These are phyloP conservation scores for Augochlora pura DNA, from an alignment of 1,140 invertebrate genomes.

Conservation along the genomic window DNA sequence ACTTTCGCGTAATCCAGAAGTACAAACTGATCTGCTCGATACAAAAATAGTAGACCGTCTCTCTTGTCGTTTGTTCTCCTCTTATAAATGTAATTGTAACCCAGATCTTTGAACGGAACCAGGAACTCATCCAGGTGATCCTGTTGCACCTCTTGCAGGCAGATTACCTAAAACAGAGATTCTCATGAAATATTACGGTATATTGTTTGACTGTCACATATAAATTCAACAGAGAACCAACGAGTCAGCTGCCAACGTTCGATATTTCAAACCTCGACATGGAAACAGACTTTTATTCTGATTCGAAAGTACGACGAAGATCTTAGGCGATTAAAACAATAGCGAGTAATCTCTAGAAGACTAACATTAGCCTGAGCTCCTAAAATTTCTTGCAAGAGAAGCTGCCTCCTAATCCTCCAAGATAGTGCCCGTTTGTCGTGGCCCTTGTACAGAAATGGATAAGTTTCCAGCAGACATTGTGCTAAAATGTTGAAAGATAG, in stretches of 20 bases:
- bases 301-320: too few species aligned
- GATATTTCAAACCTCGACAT: too few species aligned
- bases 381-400: conserved; percentile 87
- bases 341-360: conserved; percentile 6
- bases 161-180: conserved; percentile 84
- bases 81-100: conserved; percentile 78
- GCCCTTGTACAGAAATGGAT: conserved; percentile 87
- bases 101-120: conserved; percentile 78
- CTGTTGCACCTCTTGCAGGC: conserved; percentile 93
- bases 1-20: conserved; percentile 76
- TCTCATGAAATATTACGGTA: too few species aligned
- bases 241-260: too few species aligned
- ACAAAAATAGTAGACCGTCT: conserved; percentile 74
- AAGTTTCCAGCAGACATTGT: conserved; percentile 88
- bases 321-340: too few species aligned
- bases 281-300: too few species aligned
- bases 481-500: conserved; percentile 94
- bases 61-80: conserved; percentile 76
- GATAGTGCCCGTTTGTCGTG: conserved; percentile 82
- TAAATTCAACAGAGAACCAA: too few species aligned
- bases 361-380: conserved; percentile 87
- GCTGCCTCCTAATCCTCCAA: conserved; percentile 86
- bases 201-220: too few species aligned
- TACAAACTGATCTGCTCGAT: conserved; percentile 69
- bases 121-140: conserved; percentile 86